Evolutionary conservation across 2,888 invertebrate genomes (phyloP), one percentile per base, ranked within the genome.

Genomic region (Hypsopygia costalis): DNA sequence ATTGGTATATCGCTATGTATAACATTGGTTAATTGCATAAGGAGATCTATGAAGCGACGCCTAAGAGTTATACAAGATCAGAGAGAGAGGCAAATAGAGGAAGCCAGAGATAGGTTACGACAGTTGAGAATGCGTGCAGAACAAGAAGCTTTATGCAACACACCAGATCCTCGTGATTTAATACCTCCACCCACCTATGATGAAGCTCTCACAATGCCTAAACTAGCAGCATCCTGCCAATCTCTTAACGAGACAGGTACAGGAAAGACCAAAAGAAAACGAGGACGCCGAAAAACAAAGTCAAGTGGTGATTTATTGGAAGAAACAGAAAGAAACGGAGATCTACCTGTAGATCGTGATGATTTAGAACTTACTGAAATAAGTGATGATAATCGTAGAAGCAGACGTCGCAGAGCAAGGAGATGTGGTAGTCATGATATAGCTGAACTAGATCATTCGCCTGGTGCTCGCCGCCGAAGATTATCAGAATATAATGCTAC

Each of bases 191-290:
- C 95, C 0, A 92, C 93, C 1, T 95, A 95, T 59, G 93, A 92
- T 56, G 95, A 94, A 79, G 95, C 95, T 22, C 85, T 95, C 41
- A 89, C 92, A 11, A 92, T 95, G 92, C 94, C 94, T 1, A 91
- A 93, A 62, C 59, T 94, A 28, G 92, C 91, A 54, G 71, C 89
- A 2, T 92, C 93, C 0, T 90, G 89, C 57, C 90, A 91, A 54
- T 92, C 92, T 0, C 62, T 90, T 16, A 82, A 82, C 41, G 88
- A 88, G 62, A 65, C 81, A 4, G 83, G 85, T 11, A 72, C 87
- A 0, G 81, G 81, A 1, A 89, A 88, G 48, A 72, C 78, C 4
- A 64, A 69, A 59, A 69, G 72, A 42, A 80, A 73, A 60, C 73
- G 81, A 49, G 81, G 87, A 0, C 69, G 81, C 25, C 79, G 89